Evolutionary conservation across 2,888 invertebrate species (phyloP), one percentile per base, ranked within the genome.

Genomic region (Phaonia tiefii): DNA sequence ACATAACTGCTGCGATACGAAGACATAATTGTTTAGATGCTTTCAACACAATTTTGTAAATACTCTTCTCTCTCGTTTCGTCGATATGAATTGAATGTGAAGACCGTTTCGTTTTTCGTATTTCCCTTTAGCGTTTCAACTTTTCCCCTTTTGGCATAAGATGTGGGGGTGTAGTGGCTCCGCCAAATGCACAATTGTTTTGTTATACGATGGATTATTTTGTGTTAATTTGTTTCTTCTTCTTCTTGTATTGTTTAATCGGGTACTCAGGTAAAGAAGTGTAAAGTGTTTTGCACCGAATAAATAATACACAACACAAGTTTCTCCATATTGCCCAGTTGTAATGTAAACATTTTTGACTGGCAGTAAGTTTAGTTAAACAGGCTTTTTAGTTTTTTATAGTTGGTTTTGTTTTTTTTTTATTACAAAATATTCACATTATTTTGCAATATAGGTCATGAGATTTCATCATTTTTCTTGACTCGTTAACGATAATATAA

Each of bases 1-100:
- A 89, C 89, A 89, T 89, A 89, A 90, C 88, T 90, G 85, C 90
- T 90, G 85, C 90, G 89, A 86, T 89, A 89, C 84, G 89, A 89
- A 86, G 89, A 89, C 90, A 89, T 84, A 46, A 10, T 73, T 58
- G 42, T 37, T 65, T 63, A 11, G 25, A 58, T 65, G 44, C n/a
- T 70, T 58, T 71, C 71, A 49, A 26, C 46, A 20, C 46, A 0
- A 1, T 58, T 42, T 26, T 46, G 71, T 60, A 60, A 72, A 72
- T 31, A 60, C 58, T 44, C 42, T 63, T 42, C 42, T 39, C n/a
- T 63, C 37, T 60, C 37, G 37, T 60, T 63, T 11, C 22, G n/a
- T n/a, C n/a, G 22, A 20, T 63, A 13, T 42, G 42, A 58, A 31
- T n/a, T 31, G 31, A 58, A 31, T 7, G 26, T 31, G 8, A 54